Base-by-base conservation (phyloP, 2,888 invertebrate species). In the Drosophila anceps region DNA sequence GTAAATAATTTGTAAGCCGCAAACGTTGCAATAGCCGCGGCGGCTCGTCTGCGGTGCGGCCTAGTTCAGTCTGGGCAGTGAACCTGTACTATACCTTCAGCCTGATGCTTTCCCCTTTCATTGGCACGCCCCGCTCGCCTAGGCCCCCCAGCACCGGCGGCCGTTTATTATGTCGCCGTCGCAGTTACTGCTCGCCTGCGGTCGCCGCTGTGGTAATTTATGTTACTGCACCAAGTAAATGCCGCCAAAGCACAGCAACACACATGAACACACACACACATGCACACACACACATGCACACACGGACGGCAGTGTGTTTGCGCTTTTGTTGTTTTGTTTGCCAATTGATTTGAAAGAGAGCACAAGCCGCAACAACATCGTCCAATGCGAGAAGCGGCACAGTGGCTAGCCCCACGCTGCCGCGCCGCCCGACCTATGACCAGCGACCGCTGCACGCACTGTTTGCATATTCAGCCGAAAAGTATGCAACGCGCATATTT, bases 1-100 rank as follows among this genome's bases (percentile, higher is more conserved):
- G 90, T 90, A 88, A 90, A 90, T 90, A 90, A 90, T 90, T 90
- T 88, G 90, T 83, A 88, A 79, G 84, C 84, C 87, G 71, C 87
- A 82, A 85, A 82, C 83, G 83, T 83, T 81, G 81, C 84, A 82
- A 73, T 81, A 79, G 73, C 73, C 78, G 59, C 69, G 71, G 61
- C 74, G 65, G 57, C 67, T 55, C 73, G 80, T 73, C 79, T 86
- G 82, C 77, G 74, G 82, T 76, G 39, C 50, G 60, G 37, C 59
- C 68, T 18, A 37, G 43, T 54, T 29, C 43, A 41, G n/a, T 13
- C 24, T n/a, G 20, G 35, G 37, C 37, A 31, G 1, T 13, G 35
- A 46, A 31, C 62, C 41, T 24, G 35, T 8, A 2, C 51, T 20
- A 1, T 55, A 6, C 39, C 54, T 4, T 35, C 39, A 2, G 33